Evolutionary conservation across 2,888 invertebrate species (phyloP).

Genomic region (Troilus luridus): DNA sequence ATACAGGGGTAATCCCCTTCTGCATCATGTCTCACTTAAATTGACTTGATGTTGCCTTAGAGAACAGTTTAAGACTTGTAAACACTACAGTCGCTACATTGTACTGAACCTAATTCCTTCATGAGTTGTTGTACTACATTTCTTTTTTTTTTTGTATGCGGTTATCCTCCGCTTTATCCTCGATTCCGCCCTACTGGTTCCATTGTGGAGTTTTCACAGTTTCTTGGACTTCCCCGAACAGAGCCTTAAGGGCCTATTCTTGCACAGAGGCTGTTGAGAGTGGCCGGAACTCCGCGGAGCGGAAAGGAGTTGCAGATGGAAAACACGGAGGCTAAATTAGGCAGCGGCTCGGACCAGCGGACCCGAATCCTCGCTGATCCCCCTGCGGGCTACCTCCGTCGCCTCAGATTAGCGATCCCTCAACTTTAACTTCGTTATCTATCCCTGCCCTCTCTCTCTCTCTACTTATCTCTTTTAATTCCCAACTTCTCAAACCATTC

Average conservation of each 20-base stretch:
- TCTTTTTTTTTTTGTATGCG: not conserved
- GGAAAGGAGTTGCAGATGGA: constrained; percentile 45
- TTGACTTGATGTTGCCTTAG: no score
- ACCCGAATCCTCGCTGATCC: not conserved
- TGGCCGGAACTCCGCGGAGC: not conserved
- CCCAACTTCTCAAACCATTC: not conserved
- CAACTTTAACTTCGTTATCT: constrained; percentile 30
- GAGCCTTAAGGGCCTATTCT: not conserved
- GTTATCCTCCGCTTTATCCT: not conserved
- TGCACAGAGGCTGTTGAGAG: not conserved
- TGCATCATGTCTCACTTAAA: no score
- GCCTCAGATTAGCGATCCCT: constrained; percentile 3
- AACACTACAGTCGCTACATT: no score
- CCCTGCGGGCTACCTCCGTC: not conserved
- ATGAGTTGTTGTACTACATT: no score
- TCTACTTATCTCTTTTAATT: constrained; percentile 10
- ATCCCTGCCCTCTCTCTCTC: not conserved
- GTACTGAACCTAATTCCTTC: no score
- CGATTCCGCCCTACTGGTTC: not conserved
- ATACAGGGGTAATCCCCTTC: no score
- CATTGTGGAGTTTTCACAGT: not conserved
- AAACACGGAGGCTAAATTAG: constrained; percentile 28
- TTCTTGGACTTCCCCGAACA: not conserved
- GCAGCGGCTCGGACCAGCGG: constrained; percentile 17
- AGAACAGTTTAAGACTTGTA: no score